These are phyloP conservation scores for Drosophila sulfurigaster DNA, from an alignment of 1,140 invertebrate genomes.

Conservation along the genomic window DNA sequence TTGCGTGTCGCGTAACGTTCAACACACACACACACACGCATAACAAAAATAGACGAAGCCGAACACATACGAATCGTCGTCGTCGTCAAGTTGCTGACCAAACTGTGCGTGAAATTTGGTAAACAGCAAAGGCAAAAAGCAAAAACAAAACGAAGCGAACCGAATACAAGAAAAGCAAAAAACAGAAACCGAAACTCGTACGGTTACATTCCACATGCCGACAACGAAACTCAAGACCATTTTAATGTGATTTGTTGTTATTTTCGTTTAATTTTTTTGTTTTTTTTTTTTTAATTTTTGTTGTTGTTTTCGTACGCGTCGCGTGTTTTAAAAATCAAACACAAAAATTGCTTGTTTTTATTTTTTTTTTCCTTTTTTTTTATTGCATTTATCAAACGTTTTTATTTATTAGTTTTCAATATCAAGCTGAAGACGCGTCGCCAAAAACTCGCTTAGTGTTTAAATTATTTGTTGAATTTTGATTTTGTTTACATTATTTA, in stretches of 20 bases:
- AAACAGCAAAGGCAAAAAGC: slow-evolving; percentile 47
- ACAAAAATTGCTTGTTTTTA: slow-evolving; percentile 15
- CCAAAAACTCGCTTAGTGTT: slow-evolving; percentile 31
- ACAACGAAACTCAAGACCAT: slow-evolving; percentile 38
- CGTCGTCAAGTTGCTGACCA: slow-evolving; percentile 40
- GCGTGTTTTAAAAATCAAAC: slow-evolving; percentile 25
- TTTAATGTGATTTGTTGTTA: slow-evolving; percentile 37
- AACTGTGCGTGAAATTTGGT: slow-evolving; percentile 79
- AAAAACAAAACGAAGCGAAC: slow-evolving; percentile 14
- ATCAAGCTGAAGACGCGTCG: slow-evolving; percentile 3
- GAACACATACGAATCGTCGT: slow-evolving; percentile 31
- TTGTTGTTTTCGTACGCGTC: slow-evolving; percentile 25
- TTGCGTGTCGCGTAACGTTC: slow-evolving; percentile 10
- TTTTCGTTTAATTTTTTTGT: slow-evolving; percentile 13
- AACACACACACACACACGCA: slow-evolving; percentile 3
- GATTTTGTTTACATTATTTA: slow-evolving; percentile 18
- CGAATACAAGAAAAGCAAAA: background rate
- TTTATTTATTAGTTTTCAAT: slow-evolving; percentile 18
- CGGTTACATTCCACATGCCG: slow-evolving; percentile 37
- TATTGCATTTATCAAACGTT: slow-evolving; percentile 29
- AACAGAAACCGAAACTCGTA: slow-evolving; percentile 37
- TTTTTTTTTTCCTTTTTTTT: slow-evolving; percentile 19
- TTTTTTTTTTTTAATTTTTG: slow-evolving; percentile 26
- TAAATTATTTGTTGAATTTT: slow-evolving; percentile 14
- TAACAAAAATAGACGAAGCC: slow-evolving; percentile 17